Conservation (phyloP, 2,797 vertebrate species). For the Lophotriccus pileatus region DNA sequence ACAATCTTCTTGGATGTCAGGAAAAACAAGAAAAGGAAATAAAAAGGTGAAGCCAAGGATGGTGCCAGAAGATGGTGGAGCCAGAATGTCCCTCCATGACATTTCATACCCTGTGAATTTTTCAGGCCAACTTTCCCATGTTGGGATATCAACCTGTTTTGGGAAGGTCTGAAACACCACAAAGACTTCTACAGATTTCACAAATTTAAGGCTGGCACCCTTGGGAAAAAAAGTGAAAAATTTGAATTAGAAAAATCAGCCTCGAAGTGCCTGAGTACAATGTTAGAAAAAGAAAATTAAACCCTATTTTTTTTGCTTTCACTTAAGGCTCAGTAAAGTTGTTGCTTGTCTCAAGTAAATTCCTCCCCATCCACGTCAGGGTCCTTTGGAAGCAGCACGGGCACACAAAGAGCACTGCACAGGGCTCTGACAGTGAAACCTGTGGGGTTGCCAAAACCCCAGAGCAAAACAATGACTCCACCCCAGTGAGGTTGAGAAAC, state of each 20-base stretch:
- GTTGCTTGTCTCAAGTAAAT: slow-evolving; percentile 61
- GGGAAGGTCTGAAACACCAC: background rate
- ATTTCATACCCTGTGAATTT: background rate
- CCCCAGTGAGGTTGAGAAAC: too few species aligned
- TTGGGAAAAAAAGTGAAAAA: background rate
- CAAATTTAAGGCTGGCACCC: background rate
- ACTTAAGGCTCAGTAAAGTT: slow-evolving; percentile 67
- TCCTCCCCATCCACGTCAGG: fast-evolving
- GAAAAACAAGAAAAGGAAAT: background rate
- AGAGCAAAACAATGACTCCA: background rate
- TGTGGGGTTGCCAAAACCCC: background rate
- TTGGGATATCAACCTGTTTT: background rate
- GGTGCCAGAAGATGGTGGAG: background rate
- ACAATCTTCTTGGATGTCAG: background rate
- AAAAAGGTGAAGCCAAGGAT: background rate
- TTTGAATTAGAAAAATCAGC: background rate
- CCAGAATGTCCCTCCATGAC: background rate
- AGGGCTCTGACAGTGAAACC: background rate
- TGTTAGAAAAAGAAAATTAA: background rate
- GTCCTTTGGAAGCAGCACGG: background rate
- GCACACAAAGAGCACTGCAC: fast-evolving
- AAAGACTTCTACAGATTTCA: background rate
- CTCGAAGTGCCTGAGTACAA: slow-evolving; percentile 36
- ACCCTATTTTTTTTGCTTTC: background rate
- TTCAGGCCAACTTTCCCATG: background rate